Conservation (phyloP, 1,140 invertebrate genomes). For the Lanistes nyassanus region DNA sequence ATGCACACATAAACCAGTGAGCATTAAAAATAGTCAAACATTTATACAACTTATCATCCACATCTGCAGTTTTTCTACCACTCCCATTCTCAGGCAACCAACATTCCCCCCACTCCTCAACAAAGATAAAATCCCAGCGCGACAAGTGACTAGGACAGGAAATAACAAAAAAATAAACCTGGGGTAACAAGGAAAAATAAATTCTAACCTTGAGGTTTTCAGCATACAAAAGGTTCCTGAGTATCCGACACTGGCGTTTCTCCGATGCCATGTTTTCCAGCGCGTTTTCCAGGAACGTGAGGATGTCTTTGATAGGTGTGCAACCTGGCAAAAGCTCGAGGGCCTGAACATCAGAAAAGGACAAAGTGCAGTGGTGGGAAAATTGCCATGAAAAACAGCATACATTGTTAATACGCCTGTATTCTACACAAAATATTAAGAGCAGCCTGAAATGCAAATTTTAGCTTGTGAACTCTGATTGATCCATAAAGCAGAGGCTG, state of each 20-base stretch:
- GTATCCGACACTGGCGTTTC: conserved; percentile 78
- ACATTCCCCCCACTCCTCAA: too few relatives aligned
- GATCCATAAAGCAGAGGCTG: not conserved
- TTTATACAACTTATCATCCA: too few relatives aligned
- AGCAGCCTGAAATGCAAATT: too few relatives aligned
- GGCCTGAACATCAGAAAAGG: conserved; percentile 68
- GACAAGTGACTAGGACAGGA: not conserved
- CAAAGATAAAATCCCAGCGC: not conserved
- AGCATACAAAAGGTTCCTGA: conserved; percentile 84
- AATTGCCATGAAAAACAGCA: too few relatives aligned
- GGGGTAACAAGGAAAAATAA: not conserved
- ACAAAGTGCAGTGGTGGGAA: too few relatives aligned
- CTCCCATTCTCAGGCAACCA: too few relatives aligned
- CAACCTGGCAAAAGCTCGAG: conserved; percentile 80
- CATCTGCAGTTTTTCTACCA: too few relatives aligned
- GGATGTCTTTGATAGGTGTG: conserved; percentile 78
- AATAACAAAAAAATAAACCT: not conserved
- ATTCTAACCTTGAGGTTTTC: conserved; percentile 79
- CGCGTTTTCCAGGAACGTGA: conserved; percentile 81
- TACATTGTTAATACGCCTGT: too few relatives aligned
- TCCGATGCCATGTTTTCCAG: conserved; percentile 79
- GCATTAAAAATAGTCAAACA: not conserved
- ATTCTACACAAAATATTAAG: too few relatives aligned
- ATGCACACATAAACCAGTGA: not conserved
- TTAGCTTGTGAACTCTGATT: too few relatives aligned